Percentiles rank a stretch among this genome's conserved stretches.
These are phyloP conservation scores for Tetragnatha montana DNA, from an alignment of 2,888 invertebrate species.

Conservation along the genomic window DNA sequence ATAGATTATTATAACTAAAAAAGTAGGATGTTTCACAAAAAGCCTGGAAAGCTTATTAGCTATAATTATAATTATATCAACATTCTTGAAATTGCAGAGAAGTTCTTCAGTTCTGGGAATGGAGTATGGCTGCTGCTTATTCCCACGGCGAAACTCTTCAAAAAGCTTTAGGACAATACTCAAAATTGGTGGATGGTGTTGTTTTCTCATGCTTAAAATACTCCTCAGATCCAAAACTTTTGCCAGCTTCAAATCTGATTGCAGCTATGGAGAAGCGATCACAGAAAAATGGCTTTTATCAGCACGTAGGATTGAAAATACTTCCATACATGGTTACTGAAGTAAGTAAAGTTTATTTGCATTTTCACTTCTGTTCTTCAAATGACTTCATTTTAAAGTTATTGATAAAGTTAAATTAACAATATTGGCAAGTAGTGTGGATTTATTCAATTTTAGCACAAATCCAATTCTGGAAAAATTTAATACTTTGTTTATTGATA, in stretches of 20 bases:
- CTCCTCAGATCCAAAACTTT: conserved; percentile 19
- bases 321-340: conserved; percentile 37
- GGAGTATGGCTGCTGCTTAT: conserved; percentile 61
- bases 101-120: conserved; percentile 50
- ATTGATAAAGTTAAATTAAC: too few relatives aligned
- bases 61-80: not conserved
- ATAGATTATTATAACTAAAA: not conserved
- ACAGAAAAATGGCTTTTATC: conserved; percentile 53
- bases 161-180: conserved; percentile 48
- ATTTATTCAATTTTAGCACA: too few relatives aligned
- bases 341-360: conserved; percentile 28
- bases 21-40: too few relatives aligned
- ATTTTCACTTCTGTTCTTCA: too few relatives aligned
- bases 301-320: conserved; percentile 57
- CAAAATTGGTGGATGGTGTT: conserved; percentile 55
- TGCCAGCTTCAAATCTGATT: conserved; percentile 20
- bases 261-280: conserved; percentile 58
- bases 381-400: too few relatives aligned
- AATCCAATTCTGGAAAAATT: too few relatives aligned
- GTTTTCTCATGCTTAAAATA: conserved; percentile 42
- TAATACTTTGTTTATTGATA: too few relatives aligned
- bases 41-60: not conserved
- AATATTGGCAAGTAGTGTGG: too few relatives aligned
- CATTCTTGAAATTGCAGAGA: conserved; percentile 34
- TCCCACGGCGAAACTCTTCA: conserved; percentile 10